Evolutionary conservation across 2,797 vertebrate genomes (phyloP), one percentile per base, ranked within the genome.

Genomic region (Gymnodraco acuticeps): DNA sequence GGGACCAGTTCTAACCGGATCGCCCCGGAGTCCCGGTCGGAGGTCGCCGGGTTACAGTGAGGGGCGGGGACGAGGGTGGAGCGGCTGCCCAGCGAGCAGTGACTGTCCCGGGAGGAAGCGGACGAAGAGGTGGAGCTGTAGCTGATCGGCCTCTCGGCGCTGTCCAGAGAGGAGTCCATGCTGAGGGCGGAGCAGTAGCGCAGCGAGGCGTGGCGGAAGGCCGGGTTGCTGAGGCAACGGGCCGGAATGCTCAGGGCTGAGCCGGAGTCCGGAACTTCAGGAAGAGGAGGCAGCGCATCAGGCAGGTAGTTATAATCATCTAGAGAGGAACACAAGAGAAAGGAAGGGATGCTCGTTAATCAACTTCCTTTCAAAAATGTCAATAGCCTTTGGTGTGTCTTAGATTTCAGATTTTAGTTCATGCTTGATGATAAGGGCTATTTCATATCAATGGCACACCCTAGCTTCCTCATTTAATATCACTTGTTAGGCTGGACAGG

Each of bases 41-140:
- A 87, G 91, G 81, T 93, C 86, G 75, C 92, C 16, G 96, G 84
- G 87, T 96, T 95, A 75, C 94, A 96, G 78, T 95, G 96, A 15
- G 93, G 89, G 52, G 86, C 33, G 2, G 92, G 64, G 67, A 95
- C 96, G 9, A 98, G 94, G 41, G 97, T 96, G 85, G 95, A 96
- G 77, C 97, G 96, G 87, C 98, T 97, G 75, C 97, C 97, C 62
- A 99, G 95, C 17, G 98, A 99, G 77, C 97, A 97, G 82, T 97
- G 98, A 82, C 98, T 99, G 92, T 99, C 98, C 77, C 97, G 92
- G 70, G 98, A 99, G 55, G 98, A 99, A 56, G 97, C 95, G 0
- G 98, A 99, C 20, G 98, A 99, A 0, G 98, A 99, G 3, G 97
- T 99, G 87, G 98, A 99, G 88, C 96, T 96, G 74, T 99, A 99